These are phyloP conservation scores for Scytalopus superciliaris DNA, from an alignment of 2,113 vertebrate genomes.

Conservation along the genomic window DNA sequence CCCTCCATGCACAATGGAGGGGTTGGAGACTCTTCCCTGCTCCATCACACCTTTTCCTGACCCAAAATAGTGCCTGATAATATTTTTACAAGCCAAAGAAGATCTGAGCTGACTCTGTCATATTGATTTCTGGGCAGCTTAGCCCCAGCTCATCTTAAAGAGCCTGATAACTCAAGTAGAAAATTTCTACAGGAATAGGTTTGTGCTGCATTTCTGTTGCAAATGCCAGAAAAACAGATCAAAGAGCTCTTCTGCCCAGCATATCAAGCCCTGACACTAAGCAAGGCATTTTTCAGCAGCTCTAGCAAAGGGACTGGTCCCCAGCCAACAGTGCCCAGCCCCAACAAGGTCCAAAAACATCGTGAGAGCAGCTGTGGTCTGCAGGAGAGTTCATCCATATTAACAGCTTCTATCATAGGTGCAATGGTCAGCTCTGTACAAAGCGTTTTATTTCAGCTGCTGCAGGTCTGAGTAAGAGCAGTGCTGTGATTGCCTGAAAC, in stretches of 20 bases:
- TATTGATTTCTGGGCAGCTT: background rate
- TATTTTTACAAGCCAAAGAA: background rate
- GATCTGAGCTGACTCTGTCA: background rate
- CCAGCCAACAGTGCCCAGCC: background rate
- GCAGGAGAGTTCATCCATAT: rapidly evolving
- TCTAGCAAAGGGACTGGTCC: background rate
- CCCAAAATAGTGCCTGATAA: background rate
- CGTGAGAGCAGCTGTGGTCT: rapidly evolving
- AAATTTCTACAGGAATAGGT: background rate
- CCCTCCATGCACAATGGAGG: background rate
- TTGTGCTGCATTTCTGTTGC: background rate
- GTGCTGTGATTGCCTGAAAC: background rate
- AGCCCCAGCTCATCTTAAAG: background rate
- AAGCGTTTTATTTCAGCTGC: background rate
- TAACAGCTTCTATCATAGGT: rapidly evolving
- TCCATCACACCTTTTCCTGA: background rate
- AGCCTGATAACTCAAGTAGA: background rate
- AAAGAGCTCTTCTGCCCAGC: background rate
- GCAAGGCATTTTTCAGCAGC: background rate
- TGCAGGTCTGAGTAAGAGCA: background rate
- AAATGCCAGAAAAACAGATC: background rate
- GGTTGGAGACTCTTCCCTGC: background rate
- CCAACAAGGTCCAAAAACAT: rapidly evolving
- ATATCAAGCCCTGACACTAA: background rate
- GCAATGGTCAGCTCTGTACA: background rate